phyloP scores from a whole-genome alignment of 2,797 vertebrate genomes.

The Nyctibius grandis region DNA sequence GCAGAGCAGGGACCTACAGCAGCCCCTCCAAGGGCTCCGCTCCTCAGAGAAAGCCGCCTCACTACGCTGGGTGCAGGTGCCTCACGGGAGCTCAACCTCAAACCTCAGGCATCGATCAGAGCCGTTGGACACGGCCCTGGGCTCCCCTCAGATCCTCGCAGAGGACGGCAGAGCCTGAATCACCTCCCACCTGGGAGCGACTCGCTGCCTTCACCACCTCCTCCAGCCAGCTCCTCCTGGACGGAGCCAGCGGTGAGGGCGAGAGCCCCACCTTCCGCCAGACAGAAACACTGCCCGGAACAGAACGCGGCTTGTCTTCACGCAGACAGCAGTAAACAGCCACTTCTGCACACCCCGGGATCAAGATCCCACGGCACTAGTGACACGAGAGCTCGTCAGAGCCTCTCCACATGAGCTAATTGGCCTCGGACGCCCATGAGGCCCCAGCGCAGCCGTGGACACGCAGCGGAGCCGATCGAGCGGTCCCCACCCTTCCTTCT shows the following conservation, averaged over 20 bases:
- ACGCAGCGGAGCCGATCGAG: rapidly evolving
- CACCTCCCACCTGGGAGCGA: background rate
- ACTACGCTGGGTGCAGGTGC: rapidly evolving
- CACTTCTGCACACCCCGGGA: background rate
- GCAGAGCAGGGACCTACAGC: too few species aligned
- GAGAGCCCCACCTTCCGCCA: background rate
- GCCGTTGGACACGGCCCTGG: background rate
- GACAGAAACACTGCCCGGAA: background rate
- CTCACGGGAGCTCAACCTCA: background rate
- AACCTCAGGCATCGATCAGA: background rate
- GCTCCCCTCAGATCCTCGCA: background rate
- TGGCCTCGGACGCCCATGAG: rapidly evolving
- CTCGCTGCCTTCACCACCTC: background rate
- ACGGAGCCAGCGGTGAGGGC: background rate
- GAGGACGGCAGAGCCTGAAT: background rate
- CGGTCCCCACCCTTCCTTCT: conserved; percentile 9
- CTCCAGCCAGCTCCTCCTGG: background rate
- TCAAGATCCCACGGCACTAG: background rate
- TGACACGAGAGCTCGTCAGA: background rate
- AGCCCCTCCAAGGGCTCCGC: background rate
- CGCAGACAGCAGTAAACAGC: rapidly evolving
- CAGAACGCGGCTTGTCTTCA: background rate
- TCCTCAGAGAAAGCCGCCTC: rapidly evolving
- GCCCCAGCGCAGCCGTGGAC: background rate
- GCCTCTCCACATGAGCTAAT: background rate